Conservation (phyloP, 2,888 invertebrate species). For the Tipula helvola region DNA sequence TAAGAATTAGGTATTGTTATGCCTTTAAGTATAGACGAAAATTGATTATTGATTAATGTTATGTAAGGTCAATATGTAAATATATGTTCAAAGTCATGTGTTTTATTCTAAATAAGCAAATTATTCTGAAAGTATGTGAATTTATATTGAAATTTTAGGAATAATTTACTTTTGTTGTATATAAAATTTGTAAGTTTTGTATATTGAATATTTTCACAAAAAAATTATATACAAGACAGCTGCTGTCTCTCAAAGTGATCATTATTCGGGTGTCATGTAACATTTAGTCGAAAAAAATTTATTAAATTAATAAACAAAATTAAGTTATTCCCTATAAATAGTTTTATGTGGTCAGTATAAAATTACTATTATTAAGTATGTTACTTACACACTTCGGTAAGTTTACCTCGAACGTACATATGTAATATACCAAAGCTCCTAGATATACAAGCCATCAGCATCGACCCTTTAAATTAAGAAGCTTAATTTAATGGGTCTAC, state of each 20-base stretch:
- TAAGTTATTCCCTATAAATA: too few relatives aligned
- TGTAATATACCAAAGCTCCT: too few relatives aligned
- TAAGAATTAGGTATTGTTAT: not conserved
- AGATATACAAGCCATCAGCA: too few relatives aligned
- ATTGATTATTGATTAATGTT: not conserved
- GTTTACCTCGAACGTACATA: not conserved
- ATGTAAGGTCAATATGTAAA: constrained; percentile 4
- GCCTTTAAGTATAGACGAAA: not conserved
- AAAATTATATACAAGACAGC: not conserved
- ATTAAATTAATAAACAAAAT: too few relatives aligned
- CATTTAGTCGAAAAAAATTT: not conserved
- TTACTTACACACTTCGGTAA: not conserved
- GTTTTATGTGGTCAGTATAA: too few relatives aligned
- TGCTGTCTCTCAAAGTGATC: not conserved
- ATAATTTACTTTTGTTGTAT: not conserved
- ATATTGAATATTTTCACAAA: not conserved
- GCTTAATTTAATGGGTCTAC: too few relatives aligned
- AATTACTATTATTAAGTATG: too few relatives aligned
- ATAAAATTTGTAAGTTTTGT: not conserved
- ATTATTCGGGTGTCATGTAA: not conserved
- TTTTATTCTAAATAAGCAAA: constrained; percentile 4
- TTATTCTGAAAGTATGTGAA: not conserved
- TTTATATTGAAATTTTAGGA: not conserved
- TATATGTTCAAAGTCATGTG: not conserved
- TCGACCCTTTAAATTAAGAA: too few relatives aligned